Evolutionary conservation across 2,797 vertebrate species (phyloP).

Genomic region (Chaunax sp.): DNA sequence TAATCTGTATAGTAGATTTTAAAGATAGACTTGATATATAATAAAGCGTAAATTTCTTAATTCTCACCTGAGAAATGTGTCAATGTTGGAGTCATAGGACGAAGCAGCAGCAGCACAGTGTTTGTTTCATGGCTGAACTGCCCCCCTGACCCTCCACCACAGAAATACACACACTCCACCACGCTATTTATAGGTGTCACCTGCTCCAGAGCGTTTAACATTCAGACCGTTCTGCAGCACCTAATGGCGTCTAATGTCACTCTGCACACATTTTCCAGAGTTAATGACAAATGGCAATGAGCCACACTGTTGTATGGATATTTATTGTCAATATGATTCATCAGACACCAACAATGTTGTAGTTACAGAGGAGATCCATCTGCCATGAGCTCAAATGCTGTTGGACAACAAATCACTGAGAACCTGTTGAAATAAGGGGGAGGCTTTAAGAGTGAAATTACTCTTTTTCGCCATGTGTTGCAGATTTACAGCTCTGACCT

Average conservation of each 20-base stretch:
- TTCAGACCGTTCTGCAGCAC: conserved; percentile 31
- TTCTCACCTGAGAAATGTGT: conserved; percentile 52
- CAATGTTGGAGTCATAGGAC: conserved; percentile 24
- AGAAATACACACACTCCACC: conserved; percentile 55
- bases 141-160: conserved; percentile 18
- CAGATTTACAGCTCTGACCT: conserved; percentile 4
- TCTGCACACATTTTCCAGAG: conserved; percentile 23
- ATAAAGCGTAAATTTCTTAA: background rate
- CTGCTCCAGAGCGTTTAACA: conserved; percentile 80
- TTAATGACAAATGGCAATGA: conserved; percentile 42
- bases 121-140: conserved; percentile 22
- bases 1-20: no score
- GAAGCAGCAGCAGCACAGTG: conserved; percentile 27
- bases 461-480: background rate
- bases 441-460: background rate
- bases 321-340: conserved; percentile 46
- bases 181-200: conserved; percentile 90
- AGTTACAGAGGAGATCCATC: background rate
- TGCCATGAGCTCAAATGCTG: background rate
- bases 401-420: background rate
- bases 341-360: background rate
- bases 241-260: conserved; percentile 38
- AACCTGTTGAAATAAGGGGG: conserved; percentile 12
- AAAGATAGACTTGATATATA: background rate
- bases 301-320: conserved; percentile 28